Conservation (phyloP, 2,797 vertebrate genomes). For the Pelodytes ibericus region DNA sequence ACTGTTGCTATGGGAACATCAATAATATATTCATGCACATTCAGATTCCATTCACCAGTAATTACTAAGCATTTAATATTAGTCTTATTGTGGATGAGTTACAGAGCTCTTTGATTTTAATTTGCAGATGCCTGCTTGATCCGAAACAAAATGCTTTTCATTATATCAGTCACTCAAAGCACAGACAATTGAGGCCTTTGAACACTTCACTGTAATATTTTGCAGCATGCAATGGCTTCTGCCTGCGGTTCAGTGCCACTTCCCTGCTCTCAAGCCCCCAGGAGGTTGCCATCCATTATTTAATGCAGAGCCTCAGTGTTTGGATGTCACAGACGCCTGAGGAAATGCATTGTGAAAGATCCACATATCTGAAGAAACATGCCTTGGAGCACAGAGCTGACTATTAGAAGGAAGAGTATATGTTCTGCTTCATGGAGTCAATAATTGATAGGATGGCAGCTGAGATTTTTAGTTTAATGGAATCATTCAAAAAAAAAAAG, state of each 20-base stretch:
- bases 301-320: neutral
- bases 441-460: too few species aligned
- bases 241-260: too few species aligned
- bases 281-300: neutral
- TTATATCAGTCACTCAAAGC: neutral
- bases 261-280: neutral
- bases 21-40: neutral
- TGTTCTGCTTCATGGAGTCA: too few species aligned
- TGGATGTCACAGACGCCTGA: neutral
- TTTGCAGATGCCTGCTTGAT: neutral
- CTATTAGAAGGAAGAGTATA: neutral
- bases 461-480: too few species aligned
- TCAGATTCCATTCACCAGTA: neutral
- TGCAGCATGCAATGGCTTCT: neutral
- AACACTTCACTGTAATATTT: neutral
- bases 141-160: slow-evolving; percentile 4
- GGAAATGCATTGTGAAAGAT: neutral
- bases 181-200: neutral
- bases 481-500: too few species aligned
- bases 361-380: neutral
- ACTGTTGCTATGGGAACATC: too few species aligned
- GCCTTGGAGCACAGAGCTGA: neutral
- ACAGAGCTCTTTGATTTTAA: neutral
- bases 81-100: neutral
- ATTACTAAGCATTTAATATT: neutral